These are phyloP conservation scores for Pyxicephalus adspersus DNA, from an alignment of 2,113 vertebrate genomes.

Conservation along the genomic window DNA sequence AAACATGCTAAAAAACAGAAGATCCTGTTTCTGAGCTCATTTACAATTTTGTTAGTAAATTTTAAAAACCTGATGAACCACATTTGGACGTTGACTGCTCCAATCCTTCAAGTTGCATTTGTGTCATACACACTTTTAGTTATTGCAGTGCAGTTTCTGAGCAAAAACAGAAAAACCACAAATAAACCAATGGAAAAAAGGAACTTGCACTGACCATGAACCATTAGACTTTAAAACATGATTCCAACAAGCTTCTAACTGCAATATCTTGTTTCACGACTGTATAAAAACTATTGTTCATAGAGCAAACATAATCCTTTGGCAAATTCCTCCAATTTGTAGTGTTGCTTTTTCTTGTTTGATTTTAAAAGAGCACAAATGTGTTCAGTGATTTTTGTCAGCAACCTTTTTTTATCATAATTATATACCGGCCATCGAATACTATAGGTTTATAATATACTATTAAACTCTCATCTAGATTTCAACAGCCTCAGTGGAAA, in stretches of 20 bases:
- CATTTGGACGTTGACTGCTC: slow-evolving; percentile 14
- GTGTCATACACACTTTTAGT: slow-evolving; percentile 34
- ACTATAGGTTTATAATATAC: slow-evolving; percentile 23
- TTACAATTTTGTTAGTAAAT: slow-evolving; percentile 29
- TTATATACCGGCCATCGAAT: slow-evolving; percentile 23
- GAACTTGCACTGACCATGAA: slow-evolving; percentile 48
- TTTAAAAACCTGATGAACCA: not conserved
- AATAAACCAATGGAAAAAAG: slow-evolving; percentile 20
- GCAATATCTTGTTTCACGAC: slow-evolving; percentile 42
- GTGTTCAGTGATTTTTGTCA: slow-evolving; percentile 36
- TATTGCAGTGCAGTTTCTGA: slow-evolving; percentile 8
- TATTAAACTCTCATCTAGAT: slow-evolving; percentile 7
- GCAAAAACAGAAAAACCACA: slow-evolving; percentile 38
- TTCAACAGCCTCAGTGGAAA: slow-evolving; percentile 8
- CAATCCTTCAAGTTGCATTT: slow-evolving; percentile 35
- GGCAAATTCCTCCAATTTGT: slow-evolving; percentile 8
- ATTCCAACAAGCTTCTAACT: slow-evolving; percentile 32
- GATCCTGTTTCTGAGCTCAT: slow-evolving; percentile 5
- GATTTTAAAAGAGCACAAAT: slow-evolving; percentile 36
- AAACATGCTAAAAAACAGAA: slow-evolving; percentile 27
- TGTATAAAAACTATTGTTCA: slow-evolving; percentile 45
- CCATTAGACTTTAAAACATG: slow-evolving; percentile 41
- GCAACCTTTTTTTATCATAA: slow-evolving; percentile 31
- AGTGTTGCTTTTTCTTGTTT: slow-evolving; percentile 29
- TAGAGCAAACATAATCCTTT: slow-evolving; percentile 1